Conservation (phyloP, 2,113 vertebrate species). For the Hypanus sabinus region DNA sequence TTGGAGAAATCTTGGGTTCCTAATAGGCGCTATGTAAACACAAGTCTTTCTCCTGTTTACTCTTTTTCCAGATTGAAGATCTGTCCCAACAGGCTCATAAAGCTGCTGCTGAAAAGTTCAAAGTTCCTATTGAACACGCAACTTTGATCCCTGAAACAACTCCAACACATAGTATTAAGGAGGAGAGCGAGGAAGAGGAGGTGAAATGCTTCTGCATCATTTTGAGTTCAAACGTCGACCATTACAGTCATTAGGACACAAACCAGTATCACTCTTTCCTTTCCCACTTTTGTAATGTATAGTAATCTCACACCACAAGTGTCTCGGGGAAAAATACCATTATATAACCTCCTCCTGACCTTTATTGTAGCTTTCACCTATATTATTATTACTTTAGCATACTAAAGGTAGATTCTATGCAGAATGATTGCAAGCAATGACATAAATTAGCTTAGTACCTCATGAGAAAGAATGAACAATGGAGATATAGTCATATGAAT, state of each 20-base stretch:
- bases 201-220: conserved; percentile 39
- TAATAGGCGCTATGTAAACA: not conserved
- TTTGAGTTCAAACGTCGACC: not conserved
- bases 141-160: conserved; percentile 65
- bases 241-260: not conserved
- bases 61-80: conserved; percentile 76
- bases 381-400: not conserved
- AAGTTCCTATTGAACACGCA: conserved; percentile 80
- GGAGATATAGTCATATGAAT: not conserved
- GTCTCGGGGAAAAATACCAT: not conserved
- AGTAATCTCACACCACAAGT: not conserved
- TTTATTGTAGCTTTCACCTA: not conserved
- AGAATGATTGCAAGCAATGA: not conserved
- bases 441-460: not conserved
- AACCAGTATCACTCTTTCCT: not conserved
- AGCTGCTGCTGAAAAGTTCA: conserved; percentile 92
- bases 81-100: conserved; percentile 94
- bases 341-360: not conserved
- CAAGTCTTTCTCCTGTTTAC: not conserved
- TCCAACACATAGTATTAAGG: conserved; percentile 72
- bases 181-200: conserved; percentile 82
- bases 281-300: not conserved
- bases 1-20: not conserved
- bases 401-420: not conserved
- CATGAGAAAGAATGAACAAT: not conserved